Percentiles rank a stretch among this genome's conserved stretches.
phyloP scores from a whole-genome alignment of 2,888 invertebrate species.

The Pediacus dermestoides region DNA sequence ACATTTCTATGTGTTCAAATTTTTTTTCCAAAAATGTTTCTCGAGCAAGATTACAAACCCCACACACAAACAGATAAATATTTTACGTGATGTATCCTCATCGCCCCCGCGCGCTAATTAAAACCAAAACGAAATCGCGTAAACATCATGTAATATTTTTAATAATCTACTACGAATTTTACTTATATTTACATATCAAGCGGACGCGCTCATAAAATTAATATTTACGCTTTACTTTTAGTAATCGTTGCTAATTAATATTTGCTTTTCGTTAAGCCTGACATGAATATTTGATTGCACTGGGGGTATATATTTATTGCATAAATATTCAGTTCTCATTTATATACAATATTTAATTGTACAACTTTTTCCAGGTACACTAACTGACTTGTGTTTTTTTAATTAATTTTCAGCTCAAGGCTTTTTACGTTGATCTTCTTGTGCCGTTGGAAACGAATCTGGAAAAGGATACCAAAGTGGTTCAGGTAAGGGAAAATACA shows the following conservation, averaged over 20 bases:
- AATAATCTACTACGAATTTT: too few species aligned
- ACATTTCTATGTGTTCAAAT: too few species aligned
- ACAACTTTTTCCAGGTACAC: not conserved
- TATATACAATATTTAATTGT: not conserved
- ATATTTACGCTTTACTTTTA: conserved; percentile 24
- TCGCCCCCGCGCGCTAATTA: too few species aligned
- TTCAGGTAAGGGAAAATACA: too few species aligned
- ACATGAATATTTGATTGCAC: conserved; percentile 27
- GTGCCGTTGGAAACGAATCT: conserved; percentile 91
- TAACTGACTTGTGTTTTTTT: conserved; percentile 24
- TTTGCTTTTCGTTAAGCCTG: conserved; percentile 27
- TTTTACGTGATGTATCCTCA: too few species aligned
- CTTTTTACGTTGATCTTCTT: conserved; percentile 89
- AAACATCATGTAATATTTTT: too few species aligned
- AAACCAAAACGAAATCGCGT: too few species aligned
- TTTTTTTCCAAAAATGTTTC: too few species aligned
- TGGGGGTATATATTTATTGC: conserved; percentile 10
- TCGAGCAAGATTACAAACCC: too few species aligned
- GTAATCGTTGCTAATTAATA: conserved; percentile 28
- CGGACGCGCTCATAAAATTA: conserved; percentile 15
- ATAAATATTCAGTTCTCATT: conserved; percentile 5
- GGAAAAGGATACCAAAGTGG: conserved; percentile 91
- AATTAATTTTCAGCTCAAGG: conserved; percentile 80
- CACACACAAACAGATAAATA: too few species aligned
- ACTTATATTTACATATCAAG: conserved; percentile 22